These are phyloP conservation scores for Lepilemur ruficaudatus DNA, from an alignment of 2,797 vertebrate genomes.

Conservation along the genomic window DNA sequence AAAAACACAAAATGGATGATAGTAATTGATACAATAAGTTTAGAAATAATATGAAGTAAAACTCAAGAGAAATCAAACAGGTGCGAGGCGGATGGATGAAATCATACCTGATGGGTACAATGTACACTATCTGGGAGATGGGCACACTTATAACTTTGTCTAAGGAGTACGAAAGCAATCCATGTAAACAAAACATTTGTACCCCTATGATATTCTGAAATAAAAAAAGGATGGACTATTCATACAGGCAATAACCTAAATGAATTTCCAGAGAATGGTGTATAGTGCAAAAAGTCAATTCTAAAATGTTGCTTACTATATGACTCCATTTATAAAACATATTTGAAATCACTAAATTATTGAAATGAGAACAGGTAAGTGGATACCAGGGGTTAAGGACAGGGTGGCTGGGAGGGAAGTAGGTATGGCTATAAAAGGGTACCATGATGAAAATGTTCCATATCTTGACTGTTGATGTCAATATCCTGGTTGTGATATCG, in stretches of 20 bases:
- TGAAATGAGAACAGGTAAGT: not conserved
- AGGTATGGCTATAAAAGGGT: no score
- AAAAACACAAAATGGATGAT: conserved; percentile 8
- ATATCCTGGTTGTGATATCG: no score
- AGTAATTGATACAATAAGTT: not conserved
- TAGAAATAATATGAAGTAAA: not conserved
- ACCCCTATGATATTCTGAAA: no score
- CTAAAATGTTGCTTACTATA: not conserved
- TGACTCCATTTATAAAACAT: not conserved
- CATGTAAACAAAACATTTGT: no score
- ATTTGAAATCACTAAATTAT: not conserved
- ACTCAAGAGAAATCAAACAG: no score
- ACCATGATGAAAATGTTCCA: no score
- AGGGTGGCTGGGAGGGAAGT: not conserved
- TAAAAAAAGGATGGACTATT: not conserved
- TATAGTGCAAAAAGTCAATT: not conserved
- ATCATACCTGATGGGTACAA: no score
- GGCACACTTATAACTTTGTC: no score
- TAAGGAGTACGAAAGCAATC: no score
- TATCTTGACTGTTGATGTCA: no score
- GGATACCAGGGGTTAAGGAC: not conserved
- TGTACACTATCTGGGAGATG: no score
- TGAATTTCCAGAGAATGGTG: not conserved
- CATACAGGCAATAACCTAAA: not conserved
- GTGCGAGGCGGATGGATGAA: no score